These are phyloP conservation scores for Molossus molossus DNA, from an alignment of 2,797 vertebrate species.

Conservation along the genomic window DNA sequence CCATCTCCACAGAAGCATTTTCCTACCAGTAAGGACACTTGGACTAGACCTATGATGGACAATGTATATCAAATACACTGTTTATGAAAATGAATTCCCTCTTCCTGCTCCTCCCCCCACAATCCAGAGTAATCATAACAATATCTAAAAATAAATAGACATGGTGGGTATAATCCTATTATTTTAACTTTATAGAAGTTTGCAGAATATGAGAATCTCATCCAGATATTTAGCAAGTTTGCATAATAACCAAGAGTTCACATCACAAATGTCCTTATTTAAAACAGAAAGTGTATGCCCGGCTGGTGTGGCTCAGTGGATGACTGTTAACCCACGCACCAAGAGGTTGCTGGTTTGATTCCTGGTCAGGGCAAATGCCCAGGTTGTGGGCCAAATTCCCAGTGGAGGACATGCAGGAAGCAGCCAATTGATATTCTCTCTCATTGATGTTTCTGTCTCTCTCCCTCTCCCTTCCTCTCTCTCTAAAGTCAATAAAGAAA, in stretches of 20 bases:
- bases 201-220: background rate
- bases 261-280: background rate
- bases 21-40: background rate
- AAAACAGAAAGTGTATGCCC: background rate
- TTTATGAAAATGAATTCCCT: background rate
- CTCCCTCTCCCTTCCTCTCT: too few species aligned
- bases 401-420: too few species aligned
- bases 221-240: background rate
- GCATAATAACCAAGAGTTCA: background rate
- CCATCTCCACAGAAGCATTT: background rate
- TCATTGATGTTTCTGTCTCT: too few species aligned
- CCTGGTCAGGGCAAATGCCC: too few species aligned
- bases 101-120: background rate
- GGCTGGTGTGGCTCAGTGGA: too few species aligned
- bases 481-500: too few species aligned
- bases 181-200: background rate
- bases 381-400: too few species aligned
- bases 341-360: too few species aligned
- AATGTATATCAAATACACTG: background rate
- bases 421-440: too few species aligned
- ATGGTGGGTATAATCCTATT: background rate
- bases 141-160: constrained; percentile 32
- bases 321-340: too few species aligned
- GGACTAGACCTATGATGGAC: background rate
- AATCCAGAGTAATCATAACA: background rate